Percentiles rank a stretch among this genome's conserved stretches.
Conservation (phyloP, 2,113 vertebrate genomes). For the Prochilodus magdalenae region DNA sequence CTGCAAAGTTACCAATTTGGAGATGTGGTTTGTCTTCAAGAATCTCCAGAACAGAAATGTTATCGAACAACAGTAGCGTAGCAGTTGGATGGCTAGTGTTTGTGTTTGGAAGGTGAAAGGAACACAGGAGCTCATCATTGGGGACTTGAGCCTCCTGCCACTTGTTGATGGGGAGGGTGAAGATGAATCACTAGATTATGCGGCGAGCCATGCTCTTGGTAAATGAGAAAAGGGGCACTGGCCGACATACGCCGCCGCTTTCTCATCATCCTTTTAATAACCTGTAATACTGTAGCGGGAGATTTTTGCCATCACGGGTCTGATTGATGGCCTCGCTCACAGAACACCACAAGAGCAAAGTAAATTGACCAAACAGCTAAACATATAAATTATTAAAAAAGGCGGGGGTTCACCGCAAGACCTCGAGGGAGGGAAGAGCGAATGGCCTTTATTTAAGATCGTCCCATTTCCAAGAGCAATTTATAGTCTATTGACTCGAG, state of each 20-base stretch:
- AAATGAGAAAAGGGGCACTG: conserved; percentile 80
- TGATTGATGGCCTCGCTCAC: conserved; percentile 90
- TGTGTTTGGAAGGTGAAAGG: conserved; percentile 60
- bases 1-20: too few species aligned
- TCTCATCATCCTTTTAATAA: conserved; percentile 89
- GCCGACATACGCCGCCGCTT: conserved; percentile 75
- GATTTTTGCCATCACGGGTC: conserved; percentile 81
- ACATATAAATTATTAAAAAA: conserved; percentile 99
- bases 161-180: conserved; percentile 82
- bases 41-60: background rate
- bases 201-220: conserved; percentile 76
- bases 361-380: conserved; percentile 92
- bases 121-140: conserved; percentile 72
- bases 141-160: conserved; percentile 70
- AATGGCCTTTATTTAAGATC: conserved; percentile 89
- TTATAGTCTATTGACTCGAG: conserved; percentile 96
- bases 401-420: conserved; percentile 75
- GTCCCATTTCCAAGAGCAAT: conserved; percentile 91
- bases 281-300: conserved; percentile 85
- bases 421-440: conserved; percentile 77
- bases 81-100: conserved; percentile 17
- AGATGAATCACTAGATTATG: conserved; percentile 84
- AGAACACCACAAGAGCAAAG: conserved; percentile 83
- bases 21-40: background rate
- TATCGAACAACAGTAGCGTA: background rate